A percentile compares a stretch with the other conserved stretches of the same genome.
These are phyloP conservation scores for Cactoblastis cactorum DNA, from an alignment of 2,888 invertebrate genomes.

Conservation along the genomic window DNA sequence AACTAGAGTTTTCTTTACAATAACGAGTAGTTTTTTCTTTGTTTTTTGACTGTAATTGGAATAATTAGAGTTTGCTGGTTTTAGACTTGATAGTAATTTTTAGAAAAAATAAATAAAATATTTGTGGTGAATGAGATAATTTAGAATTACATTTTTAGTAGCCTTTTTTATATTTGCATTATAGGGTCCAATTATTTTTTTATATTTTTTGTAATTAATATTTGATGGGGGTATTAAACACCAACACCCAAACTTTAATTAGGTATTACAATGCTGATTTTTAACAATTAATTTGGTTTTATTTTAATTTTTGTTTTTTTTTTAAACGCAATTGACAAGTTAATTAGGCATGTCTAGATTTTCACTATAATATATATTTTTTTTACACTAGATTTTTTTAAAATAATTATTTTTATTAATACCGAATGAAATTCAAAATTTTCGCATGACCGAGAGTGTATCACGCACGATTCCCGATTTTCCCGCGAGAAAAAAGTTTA, in stretches of 20 bases:
- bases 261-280: slow-evolving; percentile 41
- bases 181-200: background rate
- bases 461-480: slow-evolving; percentile 40
- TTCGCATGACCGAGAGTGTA: slow-evolving; percentile 35
- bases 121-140: too few species aligned
- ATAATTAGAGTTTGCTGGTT: too few species aligned
- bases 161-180: background rate
- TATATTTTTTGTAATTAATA: background rate
- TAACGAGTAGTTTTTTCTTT: too few species aligned
- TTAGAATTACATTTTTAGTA: too few species aligned
- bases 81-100: too few species aligned
- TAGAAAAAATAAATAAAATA: too few species aligned
- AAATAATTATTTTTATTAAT: slow-evolving; percentile 24
- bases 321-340: slow-evolving; percentile 24
- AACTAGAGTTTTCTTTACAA: too few species aligned
- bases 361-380: slow-evolving; percentile 19
- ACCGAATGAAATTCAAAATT: slow-evolving; percentile 24
- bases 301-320: slow-evolving; percentile 23
- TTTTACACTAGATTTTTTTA: slow-evolving; percentile 27
- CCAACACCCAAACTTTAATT: slow-evolving; percentile 47
- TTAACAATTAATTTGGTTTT: slow-evolving; percentile 25
- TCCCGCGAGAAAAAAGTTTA: background rate
- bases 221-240: slow-evolving; percentile 15
- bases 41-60: too few species aligned
- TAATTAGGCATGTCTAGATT: slow-evolving; percentile 39